Evolutionary conservation across 2,797 vertebrate genomes (phyloP), one percentile per base, ranked within the genome.

Genomic region (Hemibagrus guttatus): DNA sequence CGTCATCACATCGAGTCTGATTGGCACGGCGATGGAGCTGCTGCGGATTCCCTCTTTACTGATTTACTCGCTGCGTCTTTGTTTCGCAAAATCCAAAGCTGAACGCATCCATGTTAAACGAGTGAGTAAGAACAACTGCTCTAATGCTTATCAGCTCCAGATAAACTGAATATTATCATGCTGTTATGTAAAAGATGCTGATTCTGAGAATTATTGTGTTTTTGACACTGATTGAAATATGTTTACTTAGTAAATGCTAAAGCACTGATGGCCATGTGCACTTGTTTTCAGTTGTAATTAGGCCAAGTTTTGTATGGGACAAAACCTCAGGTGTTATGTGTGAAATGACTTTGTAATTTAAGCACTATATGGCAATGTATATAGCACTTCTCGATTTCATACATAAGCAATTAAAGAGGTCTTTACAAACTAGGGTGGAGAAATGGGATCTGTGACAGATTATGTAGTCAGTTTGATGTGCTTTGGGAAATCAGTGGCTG

Each of bases 11-110:
- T 95, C 98, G 28, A 97, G 97, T 88, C 91, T 99, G 92, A 96
- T 98, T 0, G 98, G 98, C 85, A 99, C 97, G 0, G 96, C 97
- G 28, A 98, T 98, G 97, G 98, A 99, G 90, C 93, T 99, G 85
- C 92, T 99, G 83, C 97, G 98, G 12, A 94, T 98, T 91, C 98
- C 98, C 0, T 97, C 97, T 0, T 96, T 99, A 84, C 95, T 96
- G 0, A 95, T 97, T 39, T 99, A 99, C 42, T 93, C 96, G 0
- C 84, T 96, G 26, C 97, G 98, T 35, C 97, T 99, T 89, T 97
- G 97, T 93, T 96, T 98, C 0, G 97, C 98, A 89, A 98, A 95
- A 88, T 98, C 98, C 0, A 96, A 98, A 93, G 97, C 98, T 0
- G 98, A 99, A 83, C 94, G 98, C 74, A 97, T 97, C 87, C 97